Conservation (phyloP, 2,113 vertebrate species). For the Sphaerodactylus townsendi region DNA sequence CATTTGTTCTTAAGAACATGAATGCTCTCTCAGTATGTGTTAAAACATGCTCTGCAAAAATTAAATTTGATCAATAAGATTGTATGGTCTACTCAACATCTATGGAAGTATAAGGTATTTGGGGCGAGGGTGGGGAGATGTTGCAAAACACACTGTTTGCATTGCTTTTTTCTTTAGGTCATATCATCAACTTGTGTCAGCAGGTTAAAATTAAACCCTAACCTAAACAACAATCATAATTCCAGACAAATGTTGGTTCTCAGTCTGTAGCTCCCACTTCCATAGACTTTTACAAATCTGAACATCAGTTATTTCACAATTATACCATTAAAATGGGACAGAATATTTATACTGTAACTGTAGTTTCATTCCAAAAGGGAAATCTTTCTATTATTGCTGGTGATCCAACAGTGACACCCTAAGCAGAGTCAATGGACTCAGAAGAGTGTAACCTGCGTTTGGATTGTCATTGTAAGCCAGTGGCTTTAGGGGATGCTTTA, state of each 20-base stretch:
- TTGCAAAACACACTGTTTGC: conserved; percentile 45
- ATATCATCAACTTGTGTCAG: conserved; percentile 50
- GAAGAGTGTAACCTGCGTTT: too few species aligned
- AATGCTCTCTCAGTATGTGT: conserved; percentile 35
- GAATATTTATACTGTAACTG: not conserved
- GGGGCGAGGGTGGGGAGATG: not conserved
- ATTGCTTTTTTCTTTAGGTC: conserved; percentile 45
- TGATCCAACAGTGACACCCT: not conserved
- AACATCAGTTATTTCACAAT: not conserved
- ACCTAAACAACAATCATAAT: conserved; percentile 36
- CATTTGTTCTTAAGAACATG: conserved; percentile 23
- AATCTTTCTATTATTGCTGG: not conserved
- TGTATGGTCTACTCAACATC: conserved; percentile 39
- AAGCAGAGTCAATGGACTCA: too few species aligned
- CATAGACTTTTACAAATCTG: not conserved
- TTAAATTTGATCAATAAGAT: conserved; percentile 43
- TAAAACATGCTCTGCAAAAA: conserved; percentile 43
- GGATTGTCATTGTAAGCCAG: not conserved
- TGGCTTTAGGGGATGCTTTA: not conserved
- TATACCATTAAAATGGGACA: not conserved
- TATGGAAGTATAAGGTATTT: conserved; percentile 17
- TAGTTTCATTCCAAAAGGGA: not conserved
- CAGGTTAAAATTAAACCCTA: conserved; percentile 44
- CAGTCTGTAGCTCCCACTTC: conserved; percentile 39
- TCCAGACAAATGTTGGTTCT: conserved; percentile 24